Evolutionary conservation across 2,797 vertebrate species (phyloP).

Genomic region (Phataginus tricuspis): DNA sequence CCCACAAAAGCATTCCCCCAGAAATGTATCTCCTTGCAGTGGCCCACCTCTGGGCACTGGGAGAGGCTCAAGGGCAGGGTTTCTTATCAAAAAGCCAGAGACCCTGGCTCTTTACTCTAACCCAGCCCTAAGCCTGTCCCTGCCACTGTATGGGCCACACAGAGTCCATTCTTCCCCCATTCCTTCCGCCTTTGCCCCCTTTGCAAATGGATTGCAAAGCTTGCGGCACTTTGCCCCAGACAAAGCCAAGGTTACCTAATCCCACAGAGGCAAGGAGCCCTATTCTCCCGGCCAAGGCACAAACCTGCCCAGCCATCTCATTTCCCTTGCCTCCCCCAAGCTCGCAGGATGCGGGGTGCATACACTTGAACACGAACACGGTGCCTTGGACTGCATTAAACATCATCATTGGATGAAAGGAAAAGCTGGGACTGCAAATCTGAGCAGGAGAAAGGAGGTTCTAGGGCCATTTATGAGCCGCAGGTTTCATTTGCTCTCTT

Average conservation of each 20-base stretch:
- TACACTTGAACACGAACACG: conserved; percentile 77
- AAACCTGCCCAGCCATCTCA: conserved; percentile 28
- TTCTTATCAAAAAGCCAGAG: conserved; percentile 64
- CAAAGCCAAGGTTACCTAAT: conserved; percentile 82
- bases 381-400: conserved; percentile 78
- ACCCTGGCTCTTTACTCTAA: conserved; percentile 6
- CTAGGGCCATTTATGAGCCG: conserved; percentile 81
- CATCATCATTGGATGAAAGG: conserved; percentile 63
- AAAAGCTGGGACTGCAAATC: conserved; percentile 61
- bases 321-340: conserved; percentile 72
- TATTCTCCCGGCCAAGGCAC: conserved; percentile 53
- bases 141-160: neutral
- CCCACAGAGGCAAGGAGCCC: conserved; percentile 48
- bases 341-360: conserved; percentile 82
- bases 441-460: conserved; percentile 77
- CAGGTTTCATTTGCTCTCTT: conserved; percentile 82
- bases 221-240: conserved; percentile 74
- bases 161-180: conserved; percentile 58
- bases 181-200: conserved; percentile 51
- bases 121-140: conserved; percentile 37
- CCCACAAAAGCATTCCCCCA: conserved; percentile 67
- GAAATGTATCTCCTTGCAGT: conserved; percentile 45
- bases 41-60: conserved; percentile 32
- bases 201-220: conserved; percentile 76
- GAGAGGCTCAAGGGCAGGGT: conserved; percentile 68